Base-by-base conservation (phyloP, 2,113 vertebrate species). In the Tricholaema leucomelas region DNA sequence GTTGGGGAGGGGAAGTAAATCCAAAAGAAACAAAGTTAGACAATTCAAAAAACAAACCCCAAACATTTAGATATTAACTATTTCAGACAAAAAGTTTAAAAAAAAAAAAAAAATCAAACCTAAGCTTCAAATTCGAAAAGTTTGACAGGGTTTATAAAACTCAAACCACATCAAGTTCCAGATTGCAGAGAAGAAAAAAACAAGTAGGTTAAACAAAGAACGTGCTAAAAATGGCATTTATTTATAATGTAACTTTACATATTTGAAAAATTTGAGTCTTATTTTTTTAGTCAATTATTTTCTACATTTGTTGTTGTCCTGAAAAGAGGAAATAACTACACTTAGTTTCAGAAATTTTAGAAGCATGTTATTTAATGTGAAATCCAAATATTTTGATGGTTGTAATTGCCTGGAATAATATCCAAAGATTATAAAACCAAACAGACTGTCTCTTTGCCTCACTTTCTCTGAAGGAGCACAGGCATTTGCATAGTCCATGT, bases 1-100 rank as follows among this genome's bases (percentile, higher is more conserved):
- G 38, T 38, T 20, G 6, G 5, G 5, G 15, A 5, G 2, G 42
- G 27, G 31, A 94, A 90, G 77, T 16, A 16, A 23, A 6, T 46
- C 17, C 44, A 44, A 44, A 44, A 44, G 17, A 44, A 44, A 44
- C 44, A 44, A 44, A 44, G 9, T 17, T 44, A 44, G 18, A 44
- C 18, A 19, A 19, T 18, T 19, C 18, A 44, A 44, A 18, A 44
- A 44, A 44, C 44, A 18, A 19, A 8, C 44, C 44, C 7, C 18
- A 19, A 16, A 44, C 16, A 19, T 44, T 44, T 44, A 44, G 44
- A 44, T 19, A 44, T 44, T 44, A 44, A 44, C 18, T 60, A 88
- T 96, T 92, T 95, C 83, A 82, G 58, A 42, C 56, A 96, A 63
- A 63, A 85, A 86, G 19, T 75, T n/a, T n/a, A n/a, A n/a, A n/a